Base-by-base conservation (phyloP, 1,140 invertebrate species). In the Cataglyphis hispanica region DNA sequence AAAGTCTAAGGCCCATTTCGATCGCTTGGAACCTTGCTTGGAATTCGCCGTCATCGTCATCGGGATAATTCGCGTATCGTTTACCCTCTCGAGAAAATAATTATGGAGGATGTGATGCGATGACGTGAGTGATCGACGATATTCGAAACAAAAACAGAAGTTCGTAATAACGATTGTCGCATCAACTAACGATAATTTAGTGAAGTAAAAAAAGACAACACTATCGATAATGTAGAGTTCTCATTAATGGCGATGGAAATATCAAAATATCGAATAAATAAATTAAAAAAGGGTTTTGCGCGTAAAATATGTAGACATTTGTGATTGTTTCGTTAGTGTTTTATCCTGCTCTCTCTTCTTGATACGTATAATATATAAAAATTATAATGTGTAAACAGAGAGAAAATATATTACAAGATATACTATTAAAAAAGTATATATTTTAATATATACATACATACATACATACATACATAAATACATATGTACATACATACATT, bases 1-100 rank as follows among this genome's bases (percentile, higher is more conserved):
- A 77, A 95, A 95, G 87, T 96, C 95, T 34, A 96, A 74, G 11
- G 95, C 91, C 95, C 95, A 96, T 84, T 96, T 96, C 5, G 92
- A 92, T 81, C 93, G 95, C 90, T 94, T 95, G 5, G 87, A 86
- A 84, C 76, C 92, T 86, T 93, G 93, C 67, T 94, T 95, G 53
- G 91, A 37, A 60, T 76, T 86, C 69, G 92, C 72, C 61, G 89
- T 92, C 75, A 77, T 89, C 61, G 61, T 88, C 53, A 67, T 67
- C 37, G 27, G 1, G 4, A 60, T 72, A 43, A 46, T 25, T 60
- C 27, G 25, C 25, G 50, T 31, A 22, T n/a, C 2, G 60, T 53
- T 37, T 25, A 16, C 19, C 2, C 8, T 0, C 19, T 19, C 27
- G 11, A 83, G 6, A 13, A 58, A 72, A 69, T 56, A 11, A 80